Evolutionary conservation across 2,797 vertebrate genomes (phyloP).

Genomic region (Lutjanus argentimaculatus): DNA sequence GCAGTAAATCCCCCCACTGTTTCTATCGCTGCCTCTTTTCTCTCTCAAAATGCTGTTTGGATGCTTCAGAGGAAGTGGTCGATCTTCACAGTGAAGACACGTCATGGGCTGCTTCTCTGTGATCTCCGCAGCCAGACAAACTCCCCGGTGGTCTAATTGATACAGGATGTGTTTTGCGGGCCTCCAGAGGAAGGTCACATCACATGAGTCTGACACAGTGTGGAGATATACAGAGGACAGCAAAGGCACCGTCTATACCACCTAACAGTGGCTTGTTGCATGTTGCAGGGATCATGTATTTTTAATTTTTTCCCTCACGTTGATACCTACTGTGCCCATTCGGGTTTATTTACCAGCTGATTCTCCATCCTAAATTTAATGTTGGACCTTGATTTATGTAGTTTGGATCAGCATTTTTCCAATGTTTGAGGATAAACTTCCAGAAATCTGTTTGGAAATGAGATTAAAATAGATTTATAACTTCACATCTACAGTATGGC

Average conservation of each 20-base stretch:
- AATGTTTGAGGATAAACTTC: background rate
- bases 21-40: conserved; percentile 25
- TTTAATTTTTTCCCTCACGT: background rate
- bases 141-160: conserved; percentile 67
- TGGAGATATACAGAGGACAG: background rate
- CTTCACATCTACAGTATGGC: background rate
- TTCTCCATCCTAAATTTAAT: background rate
- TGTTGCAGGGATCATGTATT: background rate
- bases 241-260: background rate
- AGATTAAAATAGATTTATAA: background rate
- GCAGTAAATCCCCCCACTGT: conserved; percentile 61
- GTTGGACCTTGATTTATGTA: too few species aligned
- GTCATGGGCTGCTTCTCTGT: conserved; percentile 51
- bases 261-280: background rate
- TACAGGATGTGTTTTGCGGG: conserved; percentile 54
- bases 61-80: conserved; percentile 66
- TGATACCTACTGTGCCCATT: background rate
- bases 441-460: background rate
- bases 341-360: conserved; percentile 1
- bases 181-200: conserved; percentile 62
- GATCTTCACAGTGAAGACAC: conserved; percentile 54
- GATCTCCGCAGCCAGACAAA: conserved; percentile 55
- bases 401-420: background rate
- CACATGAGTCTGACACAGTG: conserved; percentile 28
- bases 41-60: conserved; percentile 34